Evolutionary conservation across 2,888 invertebrate species (phyloP).

Genomic region (Leucoma salicis): DNA sequence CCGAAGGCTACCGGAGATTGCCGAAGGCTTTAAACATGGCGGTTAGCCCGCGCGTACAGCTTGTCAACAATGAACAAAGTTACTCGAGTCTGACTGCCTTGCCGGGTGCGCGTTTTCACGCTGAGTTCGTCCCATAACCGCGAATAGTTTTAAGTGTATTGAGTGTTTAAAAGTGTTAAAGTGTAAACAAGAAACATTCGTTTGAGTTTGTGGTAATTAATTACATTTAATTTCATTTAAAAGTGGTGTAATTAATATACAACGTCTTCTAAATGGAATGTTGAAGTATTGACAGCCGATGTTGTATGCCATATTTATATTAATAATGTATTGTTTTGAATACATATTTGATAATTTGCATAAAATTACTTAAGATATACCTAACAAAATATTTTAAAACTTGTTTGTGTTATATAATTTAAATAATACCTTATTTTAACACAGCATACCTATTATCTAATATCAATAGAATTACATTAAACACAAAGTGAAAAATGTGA

Average conservation of each 20-base stretch:
- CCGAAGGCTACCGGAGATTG: conserved; percentile 53
- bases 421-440: neutral
- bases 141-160: conserved; percentile 41
- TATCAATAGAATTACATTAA: conserved; percentile 12
- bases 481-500: too few species aligned
- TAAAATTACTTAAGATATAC: neutral
- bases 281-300: conserved; percentile 40
- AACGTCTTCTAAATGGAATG: conserved; percentile 39
- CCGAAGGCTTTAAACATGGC: conserved; percentile 72
- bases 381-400: neutral
- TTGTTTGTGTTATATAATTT: neutral
- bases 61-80: conserved; percentile 78
- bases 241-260: conserved; percentile 42
- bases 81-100: conserved; percentile 52
- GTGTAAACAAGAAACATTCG: conserved; percentile 38
- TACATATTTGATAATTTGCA: neutral
- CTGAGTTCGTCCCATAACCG: conserved; percentile 27
- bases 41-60: conserved; percentile 58
- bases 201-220: conserved; percentile 29
- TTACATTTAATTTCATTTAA: conserved; percentile 24
- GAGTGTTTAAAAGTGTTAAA: conserved; percentile 45
- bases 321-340: conserved; percentile 14
- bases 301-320: conserved; percentile 14
- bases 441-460: conserved; percentile 18
- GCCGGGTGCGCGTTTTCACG: conserved; percentile 54